Base-by-base conservation (phyloP, 2,888 invertebrate species). In the Parnassius smintheus region DNA sequence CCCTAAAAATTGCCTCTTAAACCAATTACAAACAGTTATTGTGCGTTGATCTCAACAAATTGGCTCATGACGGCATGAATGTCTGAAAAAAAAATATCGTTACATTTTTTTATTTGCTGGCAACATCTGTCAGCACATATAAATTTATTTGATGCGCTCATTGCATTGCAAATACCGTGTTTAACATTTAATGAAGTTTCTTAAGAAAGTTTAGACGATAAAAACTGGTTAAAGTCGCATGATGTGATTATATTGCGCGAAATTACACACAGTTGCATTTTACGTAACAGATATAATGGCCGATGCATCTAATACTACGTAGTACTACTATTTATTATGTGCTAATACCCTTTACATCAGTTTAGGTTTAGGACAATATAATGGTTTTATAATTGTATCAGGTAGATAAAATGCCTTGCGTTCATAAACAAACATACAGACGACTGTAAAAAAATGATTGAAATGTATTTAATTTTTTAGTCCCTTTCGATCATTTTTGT, bases 171-270 rank as follows among this genome's bases (percentile, higher is more conserved):
- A 56, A 59, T 44, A 22, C 11, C 25, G 13, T 46, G 22, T 22
- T 59, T 11, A 59, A 59, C 51, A 59, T 56, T 60, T 53, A 60
- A 60, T 64, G 60, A 60, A 59, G 67, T 63, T 64, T 66, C 57
- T 56, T 50, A 56, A 56, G 66, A 67, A 61, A 67, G 61, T 66
- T 44, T 18, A 58, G 18, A 54, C 50, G 56, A 53, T 61, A 59
- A 67, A 67, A 66, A 63, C 35, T 64, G 44, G 35, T 67, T 65
- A 59, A 58, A 68, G 62, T 48, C 53, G 35, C 63, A 57, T 58
- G 57, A 60, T 48, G 56, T 41, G 48, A 62, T n/a, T 59, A 45
- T 55, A 56, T 42, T 52, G 56, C 60, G 60, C 51, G 18, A 60
- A 56, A 56, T 46, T 22, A 60, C 57, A 45, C 52, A 56, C 56